Evolutionary conservation across 2,113 vertebrate genomes (phyloP).

Genomic region (Rhinopomastus cyanomelas): DNA sequence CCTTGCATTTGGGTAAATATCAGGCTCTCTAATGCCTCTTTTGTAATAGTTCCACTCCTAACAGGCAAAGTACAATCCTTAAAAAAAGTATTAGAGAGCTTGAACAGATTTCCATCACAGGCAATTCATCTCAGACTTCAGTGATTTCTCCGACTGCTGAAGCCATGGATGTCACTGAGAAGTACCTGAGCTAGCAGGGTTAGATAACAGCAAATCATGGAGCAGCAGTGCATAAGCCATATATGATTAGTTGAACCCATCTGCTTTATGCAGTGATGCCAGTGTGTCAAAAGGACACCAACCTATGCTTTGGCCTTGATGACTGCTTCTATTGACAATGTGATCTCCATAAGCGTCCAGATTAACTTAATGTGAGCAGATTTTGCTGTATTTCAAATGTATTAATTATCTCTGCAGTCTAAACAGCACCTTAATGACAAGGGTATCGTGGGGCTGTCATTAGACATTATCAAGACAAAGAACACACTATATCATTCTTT

Average conservation of each 20-base stretch:
- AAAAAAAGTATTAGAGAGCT: not conserved
- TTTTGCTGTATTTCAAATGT: not conserved
- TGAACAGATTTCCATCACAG: not conserved
- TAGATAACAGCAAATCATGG: not conserved
- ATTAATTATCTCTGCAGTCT: not conserved
- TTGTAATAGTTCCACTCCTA: not conserved
- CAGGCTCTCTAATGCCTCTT: not conserved
- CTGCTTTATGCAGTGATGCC: not conserved
- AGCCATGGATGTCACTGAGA: not conserved
- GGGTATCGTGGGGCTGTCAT: not conserved
- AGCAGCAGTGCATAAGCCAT: not conserved
- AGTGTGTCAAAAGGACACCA: not conserved
- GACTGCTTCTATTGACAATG: not conserved
- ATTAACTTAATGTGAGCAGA: not conserved
- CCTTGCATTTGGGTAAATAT: not conserved
- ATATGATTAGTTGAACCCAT: not conserved
- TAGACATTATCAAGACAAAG: conserved; percentile 18
- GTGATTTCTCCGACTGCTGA: not conserved
- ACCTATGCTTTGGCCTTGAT: not conserved
- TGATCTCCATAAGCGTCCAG: not conserved
- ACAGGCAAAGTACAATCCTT: not conserved
- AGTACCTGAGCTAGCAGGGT: not conserved
- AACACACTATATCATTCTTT: conserved; percentile 34
- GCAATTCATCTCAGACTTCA: not conserved
- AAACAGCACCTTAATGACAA: not conserved